Percentiles rank a stretch among this genome's conserved stretches.
These are phyloP conservation scores for Tangara arthus DNA, from an alignment of 2,797 vertebrate species.

Conservation along the genomic window DNA sequence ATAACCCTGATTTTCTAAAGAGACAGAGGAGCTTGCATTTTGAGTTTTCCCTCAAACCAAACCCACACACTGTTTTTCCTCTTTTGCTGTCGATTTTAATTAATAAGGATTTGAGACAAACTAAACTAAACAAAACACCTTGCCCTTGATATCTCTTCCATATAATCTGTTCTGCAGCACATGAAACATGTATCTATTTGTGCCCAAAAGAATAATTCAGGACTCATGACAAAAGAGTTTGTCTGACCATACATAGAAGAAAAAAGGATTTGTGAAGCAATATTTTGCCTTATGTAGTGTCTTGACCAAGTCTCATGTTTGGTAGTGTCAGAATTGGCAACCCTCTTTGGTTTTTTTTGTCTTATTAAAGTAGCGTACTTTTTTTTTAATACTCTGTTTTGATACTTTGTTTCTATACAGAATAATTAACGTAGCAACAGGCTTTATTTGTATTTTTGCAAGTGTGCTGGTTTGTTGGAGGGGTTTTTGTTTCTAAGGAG, in stretches of 20 bases:
- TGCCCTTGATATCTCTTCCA: neutral
- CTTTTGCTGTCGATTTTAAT: neutral
- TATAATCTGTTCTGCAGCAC: neutral
- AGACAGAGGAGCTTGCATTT: neutral
- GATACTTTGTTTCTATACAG: neutral
- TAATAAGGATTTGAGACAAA: neutral
- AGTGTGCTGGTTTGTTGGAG: neutral
- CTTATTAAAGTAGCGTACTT: neutral
- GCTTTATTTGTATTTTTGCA: neutral
- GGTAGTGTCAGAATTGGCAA: neutral
- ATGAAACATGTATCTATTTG: neutral
- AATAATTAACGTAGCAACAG: neutral
- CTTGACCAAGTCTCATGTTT: neutral
- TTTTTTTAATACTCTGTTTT: neutral
- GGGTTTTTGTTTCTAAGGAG: neutral
- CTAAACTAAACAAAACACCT: neutral
- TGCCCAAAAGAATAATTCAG: neutral
- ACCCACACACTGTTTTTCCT: neutral
- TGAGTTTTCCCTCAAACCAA: neutral
- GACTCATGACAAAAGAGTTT: neutral
- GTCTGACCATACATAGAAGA: neutral
- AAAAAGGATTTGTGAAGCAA: neutral
- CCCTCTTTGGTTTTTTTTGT: neutral
- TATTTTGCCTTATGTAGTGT: neutral
- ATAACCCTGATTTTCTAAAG: neutral